These are phyloP conservation scores for Tenthredo distinguenda DNA, from an alignment of 2,888 invertebrate genomes.

Conservation along the genomic window DNA sequence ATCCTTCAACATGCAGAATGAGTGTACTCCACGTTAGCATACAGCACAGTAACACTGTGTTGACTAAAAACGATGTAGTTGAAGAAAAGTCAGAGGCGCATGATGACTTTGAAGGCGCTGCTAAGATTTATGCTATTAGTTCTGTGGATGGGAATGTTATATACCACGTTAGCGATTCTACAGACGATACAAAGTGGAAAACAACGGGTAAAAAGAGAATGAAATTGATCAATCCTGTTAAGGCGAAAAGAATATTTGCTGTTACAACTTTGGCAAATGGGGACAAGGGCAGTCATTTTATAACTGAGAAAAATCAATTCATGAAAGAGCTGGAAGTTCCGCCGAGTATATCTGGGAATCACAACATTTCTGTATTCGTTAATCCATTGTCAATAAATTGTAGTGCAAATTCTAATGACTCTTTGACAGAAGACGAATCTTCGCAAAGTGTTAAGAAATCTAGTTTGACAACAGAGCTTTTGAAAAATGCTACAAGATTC, in stretches of 20 bases:
- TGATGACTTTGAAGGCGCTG: slow-evolving; percentile 74
- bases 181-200: slow-evolving; percentile 68
- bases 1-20: slow-evolving; percentile 89
- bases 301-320: slow-evolving; percentile 77
- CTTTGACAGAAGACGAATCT: slow-evolving; percentile 73
- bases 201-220: slow-evolving; percentile 68
- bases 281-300: slow-evolving; percentile 77
- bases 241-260: slow-evolving; percentile 80
- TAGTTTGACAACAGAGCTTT: slow-evolving; percentile 66
- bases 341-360: slow-evolving; percentile 78
- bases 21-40: slow-evolving; percentile 88
- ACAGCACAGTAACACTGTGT: slow-evolving; percentile 78
- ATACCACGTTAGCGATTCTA: slow-evolving; percentile 81
- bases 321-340: slow-evolving; percentile 79
- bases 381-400: slow-evolving; percentile 81
- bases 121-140: slow-evolving; percentile 90
- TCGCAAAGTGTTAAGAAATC: slow-evolving; percentile 63
- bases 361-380: slow-evolving; percentile 84
- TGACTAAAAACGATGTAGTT: slow-evolving; percentile 69
- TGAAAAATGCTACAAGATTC: slow-evolving; percentile 74
- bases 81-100: slow-evolving; percentile 72
- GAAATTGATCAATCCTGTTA: slow-evolving; percentile 74
- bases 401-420: slow-evolving; percentile 74
- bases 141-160: slow-evolving; percentile 90
- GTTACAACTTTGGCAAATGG: slow-evolving; percentile 79